Base-by-base conservation (phyloP, 1,140 invertebrate genomes). In the Propsilocerus akamusi region DNA sequence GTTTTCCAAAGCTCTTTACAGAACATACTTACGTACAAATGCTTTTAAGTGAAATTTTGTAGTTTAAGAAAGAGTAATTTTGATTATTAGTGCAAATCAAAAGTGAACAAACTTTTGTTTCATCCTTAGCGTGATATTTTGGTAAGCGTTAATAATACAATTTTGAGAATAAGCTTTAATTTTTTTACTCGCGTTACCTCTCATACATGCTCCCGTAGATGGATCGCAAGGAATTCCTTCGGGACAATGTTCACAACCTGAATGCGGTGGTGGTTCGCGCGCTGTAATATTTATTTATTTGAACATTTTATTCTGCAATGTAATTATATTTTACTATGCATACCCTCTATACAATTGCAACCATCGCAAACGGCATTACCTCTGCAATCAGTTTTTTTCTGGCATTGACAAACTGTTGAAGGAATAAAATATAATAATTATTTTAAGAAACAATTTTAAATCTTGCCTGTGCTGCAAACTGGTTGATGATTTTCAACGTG, bases 401-500 rank as follows among this genome's bases (percentile, higher is more conserved):
- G 74, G 62, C 79, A 82, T 59, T 78, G 74, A 57, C 79, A 82
- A 46, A 77, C 78, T 81, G 58, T 48, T 63, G 64, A 55, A 48
- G 28, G 49, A 60, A 57, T 53, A 55, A 25, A 52, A 47, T 46
- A 14, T 25, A 41, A 50, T 49, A 26, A 10, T 4, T 28, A 4
- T 26, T 51, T 4, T 17, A 14, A 51, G 41, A 14, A 14, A 41
- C 17, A 55, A 50, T 49, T 47, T 46, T 47, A 32, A 28, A 25
- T 55, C 54, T 58, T 71, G 83, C 84, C 80, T 74, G 79, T 77
- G 20, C 81, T 72, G 58, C 85, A 88, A 48, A 84, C 74, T 23
- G 85, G 79, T 59, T 81, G 76, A 65, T 88, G 85, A 58, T 82
- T 68, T 54, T 82, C 68, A 22, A 87, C 82, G 54, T 78, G 77